Conservation (phyloP, 2,113 vertebrate species). For the Hippocampus barbouri region DNA sequence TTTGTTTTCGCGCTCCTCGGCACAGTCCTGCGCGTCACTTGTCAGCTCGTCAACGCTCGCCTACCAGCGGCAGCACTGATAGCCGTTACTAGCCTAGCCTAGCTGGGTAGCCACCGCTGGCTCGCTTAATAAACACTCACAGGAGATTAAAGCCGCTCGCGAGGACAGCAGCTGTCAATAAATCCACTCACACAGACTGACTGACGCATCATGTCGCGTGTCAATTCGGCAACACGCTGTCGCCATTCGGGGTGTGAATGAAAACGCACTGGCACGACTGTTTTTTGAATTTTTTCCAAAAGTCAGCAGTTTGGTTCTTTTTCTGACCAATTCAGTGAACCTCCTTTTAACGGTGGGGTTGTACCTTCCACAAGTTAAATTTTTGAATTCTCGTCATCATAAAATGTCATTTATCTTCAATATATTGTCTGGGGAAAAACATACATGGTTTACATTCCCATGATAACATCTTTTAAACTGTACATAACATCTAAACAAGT, state of each 20-base stretch:
- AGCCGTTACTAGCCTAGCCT: background rate
- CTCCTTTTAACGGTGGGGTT: background rate
- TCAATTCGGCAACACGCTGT: background rate
- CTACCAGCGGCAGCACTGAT: background rate
- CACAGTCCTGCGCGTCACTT: conserved; percentile 4
- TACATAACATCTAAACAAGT: background rate
- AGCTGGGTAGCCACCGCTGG: background rate
- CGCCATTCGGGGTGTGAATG: background rate
- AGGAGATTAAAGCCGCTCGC: conserved; percentile 10
- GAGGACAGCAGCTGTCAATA: conserved; percentile 11
- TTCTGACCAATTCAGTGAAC: background rate
- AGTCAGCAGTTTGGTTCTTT: background rate
- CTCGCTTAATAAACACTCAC: background rate
- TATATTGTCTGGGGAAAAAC: no score
- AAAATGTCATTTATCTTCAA: no score
- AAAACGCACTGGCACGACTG: background rate
- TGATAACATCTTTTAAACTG: no score
- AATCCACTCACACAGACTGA: background rate
- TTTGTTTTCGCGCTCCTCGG: background rate
- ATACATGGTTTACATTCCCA: no score
- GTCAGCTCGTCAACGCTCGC: background rate
- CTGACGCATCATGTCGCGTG: background rate
- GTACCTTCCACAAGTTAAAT: no score
- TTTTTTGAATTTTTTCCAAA: background rate
- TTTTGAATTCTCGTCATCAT: no score